Evolutionary conservation across 1,140 invertebrate genomes (phyloP), one percentile per base, ranked within the genome.

Genomic region (Psix sp.): DNA sequence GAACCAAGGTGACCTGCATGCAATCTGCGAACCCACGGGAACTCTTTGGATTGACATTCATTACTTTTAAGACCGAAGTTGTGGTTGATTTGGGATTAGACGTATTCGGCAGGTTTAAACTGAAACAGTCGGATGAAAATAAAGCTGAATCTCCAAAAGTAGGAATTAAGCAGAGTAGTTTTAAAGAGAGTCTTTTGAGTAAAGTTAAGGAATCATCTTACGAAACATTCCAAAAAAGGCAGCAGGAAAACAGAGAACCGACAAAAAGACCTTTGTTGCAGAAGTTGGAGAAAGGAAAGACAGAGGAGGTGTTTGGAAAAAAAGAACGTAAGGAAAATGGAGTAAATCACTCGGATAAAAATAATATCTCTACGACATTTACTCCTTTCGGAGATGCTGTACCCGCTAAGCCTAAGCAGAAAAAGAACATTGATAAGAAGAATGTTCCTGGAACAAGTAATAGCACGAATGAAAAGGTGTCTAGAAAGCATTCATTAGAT

Each of bases 1-100:
- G 84, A 15, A 76, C 85, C 0, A 86, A 87, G 63, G 78, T 86
- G 3, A 85, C 82, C 0, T 87, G 86, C 5, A 84, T 86, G 84
- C 86, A 87, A 17, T 77, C 84, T 0, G 84, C 84, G 3, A 87
- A 87, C 78, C 77, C 79, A 0, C 77, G 79, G 59, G 82, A 80
- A 36, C 17, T 86, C 1, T 87, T 87, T 74, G 86, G 86, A 9
- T 46, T 87, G 0, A 59, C 65, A 4, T 86, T 82, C 10, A 74
- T 87, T 0, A 76, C 79, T 17, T 57, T 86, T 0, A 78, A 79
- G 52, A 85, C 84, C 11, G 85, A 87, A 67, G 76, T 83, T 3
- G 29, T 51, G 0, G 56, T 84, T 3, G 82, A 86, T 63, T 51
- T 83, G 18, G 80, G 79, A 5, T n/a, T 84, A 3, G 79, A 87